Base-by-base conservation (phyloP, 2,113 vertebrate genomes). In the Oreochromis aureus region DNA sequence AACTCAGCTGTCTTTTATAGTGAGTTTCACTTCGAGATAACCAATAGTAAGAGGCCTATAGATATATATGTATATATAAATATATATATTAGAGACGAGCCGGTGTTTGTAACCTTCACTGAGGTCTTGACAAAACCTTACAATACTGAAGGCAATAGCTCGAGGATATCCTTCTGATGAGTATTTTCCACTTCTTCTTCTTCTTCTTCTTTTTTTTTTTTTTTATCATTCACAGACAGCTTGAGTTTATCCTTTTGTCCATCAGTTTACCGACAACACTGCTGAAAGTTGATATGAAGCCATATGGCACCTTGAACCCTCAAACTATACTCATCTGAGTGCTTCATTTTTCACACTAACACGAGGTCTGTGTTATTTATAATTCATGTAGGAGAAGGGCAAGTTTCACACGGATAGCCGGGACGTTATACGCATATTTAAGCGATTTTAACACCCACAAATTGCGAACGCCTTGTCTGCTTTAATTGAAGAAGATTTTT, bases 381-480 rank as follows among this genome's bases (percentile, higher is more conserved):
- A 92, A 94, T 91, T 95, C 58, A 94, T 94, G 92, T 91, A 84
- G 82, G 32, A 56, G 87, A 87, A 69, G 82, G 79, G 41, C 85
- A 41, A 24, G 80, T 83, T 71, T 89, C 86, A 86, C 54, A 46
- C 15, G 10, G 78, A 39, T 59, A 87, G 82, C 84, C 18, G 4
- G 80, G 69, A 82, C 85, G 86, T 92, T 86, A 78, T 81, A 88
- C 91, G 85, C 91, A 94, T 92, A 92, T 93, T 94, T 90, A 88
- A 91, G 90, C 78, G 79, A 81, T 85, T 19, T 89, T 39, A 91
- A 86, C 92, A 81, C 78, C 63, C 87, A 58, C 76, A 89, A 91
- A 92, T 51, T 79, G 80, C 13, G 16, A 4, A 5, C 2, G n/a
- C 39, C 30, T 82, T 82, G 73, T 82, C 81, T 87, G 80, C 59